phyloP scores from a whole-genome alignment of 1,140 invertebrate species.

The Tenebrio molitor region DNA sequence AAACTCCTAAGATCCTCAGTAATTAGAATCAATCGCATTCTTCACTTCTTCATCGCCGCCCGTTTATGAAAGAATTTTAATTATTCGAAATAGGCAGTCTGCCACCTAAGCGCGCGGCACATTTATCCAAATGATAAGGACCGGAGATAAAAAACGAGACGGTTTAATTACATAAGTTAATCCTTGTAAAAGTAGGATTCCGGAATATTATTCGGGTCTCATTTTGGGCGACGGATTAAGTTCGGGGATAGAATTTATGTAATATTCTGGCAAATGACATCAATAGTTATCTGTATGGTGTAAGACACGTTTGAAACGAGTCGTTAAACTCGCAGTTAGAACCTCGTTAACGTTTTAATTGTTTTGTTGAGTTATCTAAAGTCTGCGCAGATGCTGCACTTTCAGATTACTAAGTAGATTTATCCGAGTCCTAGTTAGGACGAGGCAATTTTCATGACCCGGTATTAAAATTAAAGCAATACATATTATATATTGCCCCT shows the following conservation, averaged over 20 bases:
- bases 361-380: constrained; percentile 61
- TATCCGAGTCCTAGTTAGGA: constrained; percentile 47
- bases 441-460: constrained; percentile 48
- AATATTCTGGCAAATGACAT: constrained; percentile 41
- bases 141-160: constrained; percentile 16
- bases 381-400: constrained; percentile 50
- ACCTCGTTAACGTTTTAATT: constrained; percentile 63
- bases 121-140: constrained; percentile 2
- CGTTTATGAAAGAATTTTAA: constrained; percentile 52
- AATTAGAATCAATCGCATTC: constrained; percentile 58
- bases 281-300: constrained; percentile 41
- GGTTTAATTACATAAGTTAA: constrained; percentile 33
- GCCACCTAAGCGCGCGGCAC: constrained; percentile 16
- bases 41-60: constrained; percentile 51
- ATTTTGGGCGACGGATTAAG: neutral
- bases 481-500: constrained; percentile 55
- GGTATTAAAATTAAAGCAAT: constrained; percentile 55
- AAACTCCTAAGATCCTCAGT: constrained; percentile 52
- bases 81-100: constrained; percentile 44
- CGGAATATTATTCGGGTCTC: constrained; percentile 6
- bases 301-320: constrained; percentile 59
- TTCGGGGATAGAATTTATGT: constrained; percentile 32
- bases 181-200: constrained; percentile 26
- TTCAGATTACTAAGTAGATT: constrained; percentile 54
- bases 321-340: constrained; percentile 61